Base-by-base conservation (phyloP, 1,140 invertebrate species). In the Cyclina sinensis region DNA sequence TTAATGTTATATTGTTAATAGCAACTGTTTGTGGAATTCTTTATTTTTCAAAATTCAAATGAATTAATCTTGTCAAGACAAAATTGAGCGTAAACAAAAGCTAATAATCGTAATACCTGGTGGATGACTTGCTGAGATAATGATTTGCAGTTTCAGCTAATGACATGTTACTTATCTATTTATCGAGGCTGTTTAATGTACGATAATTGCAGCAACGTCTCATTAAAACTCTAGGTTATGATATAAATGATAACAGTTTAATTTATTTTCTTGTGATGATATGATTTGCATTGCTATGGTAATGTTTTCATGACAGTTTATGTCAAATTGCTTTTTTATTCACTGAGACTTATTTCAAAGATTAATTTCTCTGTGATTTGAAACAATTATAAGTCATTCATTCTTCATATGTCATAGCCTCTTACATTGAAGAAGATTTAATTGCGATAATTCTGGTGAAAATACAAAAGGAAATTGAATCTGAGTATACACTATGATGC, bases 291-390 rank as follows among this genome's bases (percentile, higher is more conserved):
- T 70, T 37, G 14, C 65, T 27, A 70, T 70, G 37, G 65, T 37
- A 70, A 70, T 32, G 37, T 70, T 70, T 70, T 70, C 32, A 70
- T 70, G 27, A 70, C 32, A 70, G 37, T 37, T 70, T 70, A 70
- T 37, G 18, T 37, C 32, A 18, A 16, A 70, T 2, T 35, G 18
- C 2, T 37, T 16, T 37, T 70, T 37, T n/a, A 5, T 70, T 32
- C 32, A 30, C 14, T 18, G 65, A 70, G 65, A 18, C 14, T 4
- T 32, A 70, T 37, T 70, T 35, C 21, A 16, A 70, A 70, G 24
- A 70, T 37, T 35, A 70, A 70, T 70, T 70, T 70, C 65, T 39
- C 5, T 70, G 11, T 70, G 65, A 70, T 37, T 37, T 37, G 65
- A 70, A 37, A 70, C 37, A 70, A 70, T 70, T 62, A 62, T 62